Conservation (phyloP, 2,797 vertebrate genomes). For the Phalloptychus januarius region DNA sequence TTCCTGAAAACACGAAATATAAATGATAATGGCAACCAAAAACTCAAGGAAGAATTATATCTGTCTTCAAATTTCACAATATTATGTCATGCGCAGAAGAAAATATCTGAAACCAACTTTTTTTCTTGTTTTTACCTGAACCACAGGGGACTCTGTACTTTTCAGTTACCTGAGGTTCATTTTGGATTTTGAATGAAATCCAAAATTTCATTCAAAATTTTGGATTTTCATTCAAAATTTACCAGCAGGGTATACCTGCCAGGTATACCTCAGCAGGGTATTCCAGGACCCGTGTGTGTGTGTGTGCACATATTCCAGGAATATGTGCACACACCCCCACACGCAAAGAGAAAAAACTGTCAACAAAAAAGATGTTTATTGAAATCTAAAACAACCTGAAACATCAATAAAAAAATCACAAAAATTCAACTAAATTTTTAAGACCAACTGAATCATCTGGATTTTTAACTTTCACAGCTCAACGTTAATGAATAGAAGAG, state of each 20-base stretch:
- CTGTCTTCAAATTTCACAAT: not conserved
- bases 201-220: too few species aligned
- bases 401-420: not conserved
- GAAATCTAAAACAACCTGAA: not conserved
- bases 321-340: too few species aligned
- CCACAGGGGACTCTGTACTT: not conserved
- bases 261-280: too few species aligned
- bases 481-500: not conserved
- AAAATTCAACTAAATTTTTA: not conserved
- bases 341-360: not conserved
- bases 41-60: not conserved
- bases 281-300: too few species aligned
- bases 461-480: not conserved
- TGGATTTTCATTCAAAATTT: too few species aligned
- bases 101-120: not conserved
- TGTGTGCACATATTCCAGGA: too few species aligned
- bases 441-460: not conserved
- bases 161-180: not conserved
- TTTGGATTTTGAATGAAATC: not conserved
- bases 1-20: not conserved
- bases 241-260: too few species aligned
- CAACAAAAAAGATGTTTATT: not conserved
- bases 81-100: not conserved
- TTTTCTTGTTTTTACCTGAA: not conserved
- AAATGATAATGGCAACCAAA: not conserved